Conservation (phyloP, 2,797 vertebrate genomes). For the Arremon brunneinucha region DNA sequence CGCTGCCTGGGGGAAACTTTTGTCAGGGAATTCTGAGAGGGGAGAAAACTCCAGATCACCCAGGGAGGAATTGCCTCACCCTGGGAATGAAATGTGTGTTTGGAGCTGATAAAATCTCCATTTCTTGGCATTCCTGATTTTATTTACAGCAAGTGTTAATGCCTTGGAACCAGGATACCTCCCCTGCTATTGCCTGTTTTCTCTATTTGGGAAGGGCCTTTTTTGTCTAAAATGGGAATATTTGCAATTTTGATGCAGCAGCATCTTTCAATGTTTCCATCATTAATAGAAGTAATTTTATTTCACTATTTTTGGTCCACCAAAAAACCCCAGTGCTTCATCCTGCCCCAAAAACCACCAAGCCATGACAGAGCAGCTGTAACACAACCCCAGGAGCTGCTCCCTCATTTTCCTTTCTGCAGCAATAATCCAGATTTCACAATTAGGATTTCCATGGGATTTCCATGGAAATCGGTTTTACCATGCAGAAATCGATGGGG, state of each 20-base stretch:
- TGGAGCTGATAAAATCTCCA: neutral
- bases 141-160: neutral
- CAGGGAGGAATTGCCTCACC: neutral
- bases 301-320: neutral
- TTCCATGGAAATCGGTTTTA: no score
- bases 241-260: neutral
- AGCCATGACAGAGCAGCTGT: fast-evolving
- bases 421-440: fast-evolving
- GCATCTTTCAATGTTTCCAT: neutral
- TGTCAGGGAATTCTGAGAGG: neutral
- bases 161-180: neutral
- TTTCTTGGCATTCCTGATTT: neutral
- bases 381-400: neutral
- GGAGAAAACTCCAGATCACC: neutral
- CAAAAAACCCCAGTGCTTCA: neutral
- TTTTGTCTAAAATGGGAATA: neutral
- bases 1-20: neutral
- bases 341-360: neutral
- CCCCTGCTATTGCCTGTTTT: neutral
- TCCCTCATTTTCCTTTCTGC: neutral
- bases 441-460: fast-evolving
- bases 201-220: neutral
- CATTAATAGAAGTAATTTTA: neutral
- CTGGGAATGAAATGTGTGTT: neutral
- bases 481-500: neutral